Evolutionary conservation across 1,140 invertebrate genomes (phyloP), one percentile per base, ranked within the genome.

Genomic region (Oreohelix idahoensis): DNA sequence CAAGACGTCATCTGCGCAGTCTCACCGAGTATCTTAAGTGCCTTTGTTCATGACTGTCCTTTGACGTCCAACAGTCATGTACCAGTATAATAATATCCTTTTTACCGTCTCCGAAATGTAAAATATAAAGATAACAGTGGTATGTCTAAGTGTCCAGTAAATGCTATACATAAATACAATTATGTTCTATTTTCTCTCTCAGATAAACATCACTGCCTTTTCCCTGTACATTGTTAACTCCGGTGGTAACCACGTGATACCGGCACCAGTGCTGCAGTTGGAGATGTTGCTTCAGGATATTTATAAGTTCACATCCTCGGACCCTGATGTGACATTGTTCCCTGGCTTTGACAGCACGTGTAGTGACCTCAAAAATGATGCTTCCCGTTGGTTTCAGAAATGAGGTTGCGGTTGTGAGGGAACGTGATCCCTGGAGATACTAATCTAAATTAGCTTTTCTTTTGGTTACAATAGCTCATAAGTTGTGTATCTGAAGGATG

Each of bases 201-300:
- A 82, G 80, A 82, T 29, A 23, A 75, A 32, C 35, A 32, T 75
- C 23, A 32, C 80, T 17, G 70, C 70, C 11, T 82, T 82, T 39
- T 49, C 80, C 35, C 17, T 82, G 10, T 82, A 82, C 80, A 58
- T 82, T n/a, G 5, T 26, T 11, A 89, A 89, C 79, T 74, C 82
- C 23, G 63, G 74, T 26, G 83, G 84, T 17, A 84, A 84, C 42
- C 77, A 76, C 42, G 86, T 90, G 29, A 85, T 86, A 8, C 69
- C 84, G 2, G 86, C 87, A 0, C 86, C 89, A 15, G 84, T 90
- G 0, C 84, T 86, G n/a, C 88, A 88, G 75, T 83, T 90, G 11
- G 89, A 90, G 75, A 85, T 87, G 66, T 70, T 90, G 15, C 85
- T 90, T 17, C 87, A 88, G 63, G 87, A 88, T 81, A 84, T 88